phyloP scores from a whole-genome alignment of 2,888 invertebrate species.

The Disparrhopalites patrizii region DNA sequence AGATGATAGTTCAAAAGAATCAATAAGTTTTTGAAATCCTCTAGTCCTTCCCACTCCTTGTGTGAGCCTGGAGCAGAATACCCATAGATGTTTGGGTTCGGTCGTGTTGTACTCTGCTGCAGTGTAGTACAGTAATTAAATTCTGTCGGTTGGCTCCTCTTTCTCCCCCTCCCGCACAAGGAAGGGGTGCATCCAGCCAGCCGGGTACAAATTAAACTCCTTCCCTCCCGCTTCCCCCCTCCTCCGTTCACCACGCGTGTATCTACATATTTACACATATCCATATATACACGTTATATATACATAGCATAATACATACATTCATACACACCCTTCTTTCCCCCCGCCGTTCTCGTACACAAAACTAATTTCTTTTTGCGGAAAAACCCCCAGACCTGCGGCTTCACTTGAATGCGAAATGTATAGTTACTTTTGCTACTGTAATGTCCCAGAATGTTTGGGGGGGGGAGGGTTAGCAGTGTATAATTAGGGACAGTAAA shows the following conservation, averaged over 20 bases:
- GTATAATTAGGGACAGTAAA: no score
- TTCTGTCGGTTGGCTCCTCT: constrained; percentile 33
- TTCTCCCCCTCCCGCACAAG: constrained; percentile 3
- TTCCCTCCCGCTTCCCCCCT: neutral
- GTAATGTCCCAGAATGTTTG: no score
- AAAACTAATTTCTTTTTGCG: no score
- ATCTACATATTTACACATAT: neutral
- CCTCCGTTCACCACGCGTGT: neutral
- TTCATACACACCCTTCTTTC: no score
- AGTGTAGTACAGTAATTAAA: constrained; percentile 45
- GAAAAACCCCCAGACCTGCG: no score
- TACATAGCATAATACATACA: neutral
- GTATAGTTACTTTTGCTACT: no score
- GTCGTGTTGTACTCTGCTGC: no score
- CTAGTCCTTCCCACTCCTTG: neutral
- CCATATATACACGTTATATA: no score
- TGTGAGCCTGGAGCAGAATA: neutral
- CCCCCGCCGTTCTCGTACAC: no score
- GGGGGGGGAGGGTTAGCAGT: no score
- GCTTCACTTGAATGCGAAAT: no score
- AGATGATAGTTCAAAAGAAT: constrained; percentile 25
- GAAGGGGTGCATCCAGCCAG: neutral
- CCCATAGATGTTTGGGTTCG: constrained; percentile 30
- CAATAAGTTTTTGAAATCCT: constrained; percentile 21
- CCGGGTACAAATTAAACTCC: no score